Conservation (phyloP, 2,888 invertebrate species). For the Patella depressa region DNA sequence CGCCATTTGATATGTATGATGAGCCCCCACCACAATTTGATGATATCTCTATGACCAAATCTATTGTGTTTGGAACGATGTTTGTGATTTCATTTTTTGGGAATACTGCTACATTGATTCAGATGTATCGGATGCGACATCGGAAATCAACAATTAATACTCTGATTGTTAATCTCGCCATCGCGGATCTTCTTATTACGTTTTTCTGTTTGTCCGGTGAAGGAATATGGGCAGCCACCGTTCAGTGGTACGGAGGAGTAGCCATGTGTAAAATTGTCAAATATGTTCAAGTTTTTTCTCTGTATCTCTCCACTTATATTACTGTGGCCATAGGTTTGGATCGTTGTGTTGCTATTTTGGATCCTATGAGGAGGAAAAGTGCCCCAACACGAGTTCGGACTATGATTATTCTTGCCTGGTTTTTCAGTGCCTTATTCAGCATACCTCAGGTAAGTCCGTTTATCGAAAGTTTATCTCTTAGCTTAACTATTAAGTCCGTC, state of each 20-base stretch:
- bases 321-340: constrained; percentile 87
- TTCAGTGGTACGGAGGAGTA: constrained; percentile 86
- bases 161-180: constrained; percentile 84
- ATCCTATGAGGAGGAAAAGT: constrained; percentile 76
- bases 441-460: constrained; percentile 82
- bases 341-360: constrained; percentile 82
- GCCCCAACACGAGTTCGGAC: constrained; percentile 77
- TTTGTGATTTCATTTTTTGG: constrained; percentile 82
- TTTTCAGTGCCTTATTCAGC: constrained; percentile 81
- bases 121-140: constrained; percentile 77
- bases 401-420: constrained; percentile 79
- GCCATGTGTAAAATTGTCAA: constrained; percentile 85
- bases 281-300: constrained; percentile 83
- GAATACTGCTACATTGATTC: constrained; percentile 83
- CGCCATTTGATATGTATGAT: no score
- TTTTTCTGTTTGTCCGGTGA: constrained; percentile 86
- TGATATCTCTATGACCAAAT: constrained; percentile 77
- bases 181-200: constrained; percentile 86
- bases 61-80: constrained; percentile 80
- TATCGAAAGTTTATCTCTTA: not conserved
- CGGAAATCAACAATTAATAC: constrained; percentile 76
- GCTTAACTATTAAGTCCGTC: not conserved
- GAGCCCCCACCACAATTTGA: constrained; percentile 76
- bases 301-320: constrained; percentile 87
- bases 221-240: constrained; percentile 84